These are phyloP conservation scores for Rissa tridactyla DNA, from an alignment of 2,113 vertebrate species.

Conservation along the genomic window DNA sequence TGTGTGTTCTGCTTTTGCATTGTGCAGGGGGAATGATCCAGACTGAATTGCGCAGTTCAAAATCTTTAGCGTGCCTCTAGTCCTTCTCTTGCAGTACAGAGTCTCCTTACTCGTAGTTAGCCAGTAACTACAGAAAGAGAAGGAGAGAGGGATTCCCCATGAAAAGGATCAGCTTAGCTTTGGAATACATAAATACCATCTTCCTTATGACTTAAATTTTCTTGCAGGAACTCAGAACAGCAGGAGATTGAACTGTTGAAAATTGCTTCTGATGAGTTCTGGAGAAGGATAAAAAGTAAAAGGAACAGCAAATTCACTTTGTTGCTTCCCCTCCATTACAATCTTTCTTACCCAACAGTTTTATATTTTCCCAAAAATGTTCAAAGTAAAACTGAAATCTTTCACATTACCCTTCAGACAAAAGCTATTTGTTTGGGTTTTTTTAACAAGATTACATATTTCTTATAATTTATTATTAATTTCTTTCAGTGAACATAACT, in stretches of 20 bases:
- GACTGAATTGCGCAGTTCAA: background rate
- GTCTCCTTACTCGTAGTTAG: background rate
- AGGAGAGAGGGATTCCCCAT: background rate
- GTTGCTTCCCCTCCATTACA: background rate
- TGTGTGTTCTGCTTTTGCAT: background rate
- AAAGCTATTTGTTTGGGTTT: background rate
- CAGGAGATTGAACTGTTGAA: background rate
- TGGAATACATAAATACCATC: background rate
- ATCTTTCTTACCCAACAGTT: background rate
- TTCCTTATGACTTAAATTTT: background rate
- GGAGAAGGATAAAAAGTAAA: background rate
- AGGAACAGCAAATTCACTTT: background rate
- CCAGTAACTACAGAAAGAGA: background rate
- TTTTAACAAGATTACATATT: background rate
- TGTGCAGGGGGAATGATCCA: background rate
- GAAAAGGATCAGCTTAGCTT: background rate
- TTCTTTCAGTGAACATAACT: background rate
- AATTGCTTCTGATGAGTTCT: background rate
- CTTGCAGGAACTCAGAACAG: background rate
- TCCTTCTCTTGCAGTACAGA: background rate
- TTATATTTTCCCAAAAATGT: background rate
- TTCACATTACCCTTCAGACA: background rate
- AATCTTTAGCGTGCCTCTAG: background rate
- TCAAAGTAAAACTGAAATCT: background rate
- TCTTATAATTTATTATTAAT: conserved; percentile 8